Conservation (phyloP, 2,888 invertebrate species). For the Steromphala cineraria region DNA sequence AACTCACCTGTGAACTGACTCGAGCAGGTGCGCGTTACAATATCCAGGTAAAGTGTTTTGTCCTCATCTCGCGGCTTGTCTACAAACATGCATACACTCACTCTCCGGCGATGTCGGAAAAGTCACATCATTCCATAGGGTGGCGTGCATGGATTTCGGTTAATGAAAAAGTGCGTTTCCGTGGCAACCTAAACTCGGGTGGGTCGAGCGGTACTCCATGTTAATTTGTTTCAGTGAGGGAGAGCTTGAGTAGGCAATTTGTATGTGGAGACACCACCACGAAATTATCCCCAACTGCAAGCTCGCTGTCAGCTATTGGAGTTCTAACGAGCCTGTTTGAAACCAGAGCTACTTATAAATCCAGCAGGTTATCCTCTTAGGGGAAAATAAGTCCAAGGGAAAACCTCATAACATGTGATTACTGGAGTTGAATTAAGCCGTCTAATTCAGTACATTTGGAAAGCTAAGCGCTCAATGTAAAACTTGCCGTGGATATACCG, state of each 20-base stretch:
- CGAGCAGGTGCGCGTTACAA: too few relatives aligned
- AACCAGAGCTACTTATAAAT: neutral
- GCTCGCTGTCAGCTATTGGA: too few relatives aligned
- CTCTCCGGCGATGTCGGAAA: neutral
- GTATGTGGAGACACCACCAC: too few relatives aligned
- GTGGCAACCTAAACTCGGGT: neutral
- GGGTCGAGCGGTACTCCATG: neutral
- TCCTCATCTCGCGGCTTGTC: neutral
- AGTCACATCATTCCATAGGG: neutral
- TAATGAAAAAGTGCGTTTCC: constrained; percentile 1
- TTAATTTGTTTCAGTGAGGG: neutral
- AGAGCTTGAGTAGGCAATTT: too few relatives aligned
- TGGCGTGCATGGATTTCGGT: neutral
- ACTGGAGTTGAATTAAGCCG: neutral
- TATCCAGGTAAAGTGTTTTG: too few relatives aligned
- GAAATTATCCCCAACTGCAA: too few relatives aligned
- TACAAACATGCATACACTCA: neutral
- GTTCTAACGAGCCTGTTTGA: neutral
- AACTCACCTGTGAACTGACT: too few relatives aligned
- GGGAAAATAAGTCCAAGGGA: neutral
- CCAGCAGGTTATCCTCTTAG: neutral
- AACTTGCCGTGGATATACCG: neutral
- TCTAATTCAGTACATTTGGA: neutral
- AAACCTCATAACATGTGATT: neutral
- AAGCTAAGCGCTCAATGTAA: neutral